Percentiles rank a stretch among this genome's conserved stretches.
These are phyloP conservation scores for Tetraodon nigroviridis DNA, from an alignment of 2,113 vertebrate genomes.

Conservation along the genomic window DNA sequence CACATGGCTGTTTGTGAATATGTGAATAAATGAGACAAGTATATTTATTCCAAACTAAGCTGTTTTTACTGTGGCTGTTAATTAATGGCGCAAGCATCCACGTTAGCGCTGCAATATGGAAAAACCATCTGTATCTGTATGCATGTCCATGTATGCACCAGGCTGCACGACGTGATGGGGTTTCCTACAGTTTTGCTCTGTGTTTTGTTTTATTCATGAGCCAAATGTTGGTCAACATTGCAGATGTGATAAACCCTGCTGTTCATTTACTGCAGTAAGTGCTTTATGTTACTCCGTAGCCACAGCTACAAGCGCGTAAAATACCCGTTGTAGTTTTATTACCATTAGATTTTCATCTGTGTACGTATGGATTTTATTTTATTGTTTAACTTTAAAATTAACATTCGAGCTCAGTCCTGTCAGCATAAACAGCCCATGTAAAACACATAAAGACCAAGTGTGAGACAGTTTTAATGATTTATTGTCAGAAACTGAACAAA, in stretches of 20 bases:
- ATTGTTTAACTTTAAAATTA: too few species aligned
- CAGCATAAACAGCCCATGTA: too few species aligned
- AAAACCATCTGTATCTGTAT: slow-evolving; percentile 38
- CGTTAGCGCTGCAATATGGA: slow-evolving; percentile 36
- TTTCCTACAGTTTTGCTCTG: slow-evolving; percentile 15
- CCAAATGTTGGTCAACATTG: slow-evolving; percentile 40
- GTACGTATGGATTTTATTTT: too few species aligned
- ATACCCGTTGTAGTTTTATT: too few species aligned
- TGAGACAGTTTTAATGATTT: too few species aligned
- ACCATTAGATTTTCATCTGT: too few species aligned
- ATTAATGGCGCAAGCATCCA: slow-evolving; percentile 28
- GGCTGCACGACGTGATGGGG: slow-evolving; percentile 16
- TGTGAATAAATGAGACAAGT: too few species aligned
- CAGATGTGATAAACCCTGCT: slow-evolving; percentile 30
- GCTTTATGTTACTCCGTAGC: slow-evolving; percentile 3
- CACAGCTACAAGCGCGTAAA: not conserved
- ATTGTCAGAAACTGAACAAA: too few species aligned
- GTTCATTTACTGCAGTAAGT: slow-evolving; percentile 24
- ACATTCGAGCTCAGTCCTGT: too few species aligned
- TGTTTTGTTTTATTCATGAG: slow-evolving; percentile 43
- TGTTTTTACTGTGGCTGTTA: slow-evolving; percentile 17
- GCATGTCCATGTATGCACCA: slow-evolving; percentile 7
- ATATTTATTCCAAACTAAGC: not conserved
- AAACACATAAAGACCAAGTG: too few species aligned
- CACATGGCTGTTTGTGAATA: too few species aligned